These are phyloP conservation scores for Pentalonia nigronervosa DNA, from an alignment of 1,140 invertebrate genomes.

Conservation along the genomic window DNA sequence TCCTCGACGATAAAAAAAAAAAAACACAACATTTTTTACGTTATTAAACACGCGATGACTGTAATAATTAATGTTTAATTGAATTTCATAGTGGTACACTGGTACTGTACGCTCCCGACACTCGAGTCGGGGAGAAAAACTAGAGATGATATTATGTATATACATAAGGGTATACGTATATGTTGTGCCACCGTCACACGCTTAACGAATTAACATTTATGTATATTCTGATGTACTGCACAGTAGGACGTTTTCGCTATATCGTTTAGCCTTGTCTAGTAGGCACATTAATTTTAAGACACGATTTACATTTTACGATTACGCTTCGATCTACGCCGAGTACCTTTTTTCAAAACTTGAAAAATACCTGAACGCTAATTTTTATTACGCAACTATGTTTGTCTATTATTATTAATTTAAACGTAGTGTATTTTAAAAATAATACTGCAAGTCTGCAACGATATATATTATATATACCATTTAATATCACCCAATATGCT, in stretches of 20 bases:
- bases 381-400: not conserved
- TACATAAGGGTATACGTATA: not conserved
- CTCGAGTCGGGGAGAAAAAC: not conserved
- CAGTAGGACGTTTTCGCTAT: not conserved
- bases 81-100: not conserved
- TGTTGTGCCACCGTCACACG: not conserved
- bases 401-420: not conserved
- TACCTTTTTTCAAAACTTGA: not conserved
- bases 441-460: not conserved
- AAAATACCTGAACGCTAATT: not conserved
- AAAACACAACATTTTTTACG: conserved; percentile 2
- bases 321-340: not conserved
- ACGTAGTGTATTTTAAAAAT: not conserved
- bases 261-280: not conserved
- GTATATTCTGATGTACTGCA: not conserved
- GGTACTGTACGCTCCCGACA: not conserved
- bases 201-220: not conserved
- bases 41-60: conserved; percentile 41
- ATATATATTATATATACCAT: not conserved
- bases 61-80: conserved; percentile 51
- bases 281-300: not conserved
- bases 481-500: not conserved
- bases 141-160: not conserved
- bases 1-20: conserved; percentile 34
- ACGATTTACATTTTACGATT: not conserved